These are phyloP conservation scores for Lontra canadensis DNA, from an alignment of 2,113 vertebrate genomes.

Conservation along the genomic window DNA sequence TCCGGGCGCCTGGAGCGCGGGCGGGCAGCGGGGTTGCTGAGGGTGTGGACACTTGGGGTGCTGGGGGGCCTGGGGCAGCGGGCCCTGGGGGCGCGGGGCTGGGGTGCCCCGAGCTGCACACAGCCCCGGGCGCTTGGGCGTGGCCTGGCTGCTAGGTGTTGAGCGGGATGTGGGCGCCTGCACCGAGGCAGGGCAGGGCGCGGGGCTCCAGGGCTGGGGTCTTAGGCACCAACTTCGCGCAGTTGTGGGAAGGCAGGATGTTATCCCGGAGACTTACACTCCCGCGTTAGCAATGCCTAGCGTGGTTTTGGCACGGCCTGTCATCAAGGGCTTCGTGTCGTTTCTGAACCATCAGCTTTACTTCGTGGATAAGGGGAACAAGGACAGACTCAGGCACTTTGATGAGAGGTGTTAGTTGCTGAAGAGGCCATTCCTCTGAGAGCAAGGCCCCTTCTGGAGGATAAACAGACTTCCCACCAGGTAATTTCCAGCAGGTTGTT, in stretches of 20 bases:
- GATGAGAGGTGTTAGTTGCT: not conserved
- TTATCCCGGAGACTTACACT: fast-evolving
- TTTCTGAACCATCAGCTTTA: not conserved
- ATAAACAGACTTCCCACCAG: not conserved
- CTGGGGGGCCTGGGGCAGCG: not conserved
- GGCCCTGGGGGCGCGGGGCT: not conserved
- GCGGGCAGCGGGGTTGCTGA: not conserved
- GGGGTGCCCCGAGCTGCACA: not conserved
- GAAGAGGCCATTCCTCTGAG: not conserved
- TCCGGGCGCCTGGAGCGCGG: not conserved
- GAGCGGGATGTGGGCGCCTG: too few species aligned
- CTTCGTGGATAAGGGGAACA: too few species aligned
- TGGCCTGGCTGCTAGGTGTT: not conserved
- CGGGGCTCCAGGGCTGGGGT: not conserved
- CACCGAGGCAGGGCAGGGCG: not conserved
- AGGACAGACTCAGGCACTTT: too few species aligned
- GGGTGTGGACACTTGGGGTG: not conserved
- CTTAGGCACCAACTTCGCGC: too few species aligned
- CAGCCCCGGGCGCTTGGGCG: not conserved
- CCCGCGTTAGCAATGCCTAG: too few species aligned
- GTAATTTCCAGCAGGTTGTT: too few species aligned
- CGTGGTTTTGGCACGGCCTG: not conserved
- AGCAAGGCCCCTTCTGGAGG: not conserved
- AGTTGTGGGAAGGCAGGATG: not conserved
- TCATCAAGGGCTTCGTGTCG: not conserved